phyloP scores from a whole-genome alignment of 2,113 vertebrate species.

The Pelvicachromis taeniatus region DNA sequence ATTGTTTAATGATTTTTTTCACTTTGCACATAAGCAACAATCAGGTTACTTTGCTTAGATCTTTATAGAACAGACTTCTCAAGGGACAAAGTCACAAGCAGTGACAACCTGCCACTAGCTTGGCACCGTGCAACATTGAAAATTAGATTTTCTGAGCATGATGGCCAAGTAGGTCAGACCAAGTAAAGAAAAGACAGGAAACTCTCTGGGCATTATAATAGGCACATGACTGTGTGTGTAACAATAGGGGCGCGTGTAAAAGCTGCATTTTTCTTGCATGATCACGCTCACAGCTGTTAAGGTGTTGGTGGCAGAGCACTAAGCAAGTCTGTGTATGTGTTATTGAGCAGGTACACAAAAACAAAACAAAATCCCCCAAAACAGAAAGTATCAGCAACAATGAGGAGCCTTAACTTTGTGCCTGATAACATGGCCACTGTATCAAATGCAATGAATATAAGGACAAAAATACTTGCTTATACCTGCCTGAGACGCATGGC shows the following conservation, averaged over 20 bases:
- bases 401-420: not conserved
- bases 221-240: not conserved
- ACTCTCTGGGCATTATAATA: rapidly evolving
- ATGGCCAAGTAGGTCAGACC: not conserved
- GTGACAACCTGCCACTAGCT: not conserved
- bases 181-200: not conserved
- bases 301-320: not conserved
- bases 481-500: not conserved
- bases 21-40: not conserved
- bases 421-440: not conserved
- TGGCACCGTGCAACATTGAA: not conserved
- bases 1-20: not conserved
- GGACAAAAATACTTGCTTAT: not conserved
- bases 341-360: not conserved
- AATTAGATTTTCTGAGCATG: not conserved
- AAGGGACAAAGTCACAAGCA: not conserved
- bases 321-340: not conserved
- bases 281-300: not conserved
- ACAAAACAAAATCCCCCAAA: not conserved
- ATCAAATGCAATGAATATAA: not conserved
- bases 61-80: not conserved
- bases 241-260: not conserved
- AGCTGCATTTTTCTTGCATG: not conserved
- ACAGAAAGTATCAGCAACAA: not conserved
- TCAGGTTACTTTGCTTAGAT: not conserved